Conservation (phyloP, 2,113 vertebrate genomes). For the Rhodinocichla rosea region DNA sequence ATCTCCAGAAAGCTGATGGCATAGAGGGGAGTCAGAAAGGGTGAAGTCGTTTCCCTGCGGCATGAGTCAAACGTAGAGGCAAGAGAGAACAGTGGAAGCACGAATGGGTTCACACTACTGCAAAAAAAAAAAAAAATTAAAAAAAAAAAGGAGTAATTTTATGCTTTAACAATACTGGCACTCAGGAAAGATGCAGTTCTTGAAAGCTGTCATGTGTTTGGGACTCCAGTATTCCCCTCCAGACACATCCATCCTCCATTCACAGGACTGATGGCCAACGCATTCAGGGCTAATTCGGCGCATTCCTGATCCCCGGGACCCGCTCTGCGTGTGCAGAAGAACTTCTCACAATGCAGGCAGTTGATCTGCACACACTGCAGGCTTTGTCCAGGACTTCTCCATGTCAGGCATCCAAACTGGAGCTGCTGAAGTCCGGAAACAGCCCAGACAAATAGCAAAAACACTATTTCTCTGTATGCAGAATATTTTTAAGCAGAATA, state of each 20-base stretch:
- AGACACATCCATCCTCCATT: conserved; percentile 55
- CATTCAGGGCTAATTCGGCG: not conserved
- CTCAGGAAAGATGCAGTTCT: conserved; percentile 10
- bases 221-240: conserved; percentile 17
- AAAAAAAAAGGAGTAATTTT: not conserved
- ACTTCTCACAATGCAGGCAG: conserved; percentile 43
- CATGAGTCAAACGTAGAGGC: not conserved
- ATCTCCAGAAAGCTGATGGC: not conserved
- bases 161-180: conserved; percentile 42
- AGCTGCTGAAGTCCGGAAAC: conserved; percentile 44
- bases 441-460: conserved; percentile 30
- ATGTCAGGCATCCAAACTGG: conserved; percentile 52
- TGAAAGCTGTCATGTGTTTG: conserved; percentile 13
- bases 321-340: conserved; percentile 17
- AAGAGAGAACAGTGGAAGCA: not conserved
- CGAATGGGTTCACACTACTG: not conserved
- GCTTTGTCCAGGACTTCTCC: conserved; percentile 45
- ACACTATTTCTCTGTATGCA: conserved; percentile 21
- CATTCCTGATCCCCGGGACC: conserved; percentile 53
- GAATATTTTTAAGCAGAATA: not conserved
- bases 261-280: not conserved
- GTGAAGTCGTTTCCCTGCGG: not conserved
- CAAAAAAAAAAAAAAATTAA: not conserved
- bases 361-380: conserved; percentile 48
- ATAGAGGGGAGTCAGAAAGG: not conserved